phyloP scores from a whole-genome alignment of 2,113 vertebrate genomes.

The Crotalus tigris region DNA sequence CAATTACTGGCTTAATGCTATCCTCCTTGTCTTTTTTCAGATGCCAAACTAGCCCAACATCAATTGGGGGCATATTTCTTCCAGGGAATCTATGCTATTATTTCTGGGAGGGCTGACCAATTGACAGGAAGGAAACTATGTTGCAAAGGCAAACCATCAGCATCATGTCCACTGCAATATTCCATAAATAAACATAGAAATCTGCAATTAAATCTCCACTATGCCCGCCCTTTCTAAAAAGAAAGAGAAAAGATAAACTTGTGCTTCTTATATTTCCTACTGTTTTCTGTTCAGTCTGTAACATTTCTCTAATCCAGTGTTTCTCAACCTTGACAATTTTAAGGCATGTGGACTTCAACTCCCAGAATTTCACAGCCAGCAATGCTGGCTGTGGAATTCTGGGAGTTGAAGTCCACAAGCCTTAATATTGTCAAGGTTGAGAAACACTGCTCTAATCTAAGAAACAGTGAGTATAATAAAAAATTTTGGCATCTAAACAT shows the following conservation, averaged over 20 bases:
- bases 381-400: no score
- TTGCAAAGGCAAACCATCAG: constrained; percentile 26
- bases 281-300: background rate
- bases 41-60: constrained; percentile 70
- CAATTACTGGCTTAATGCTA: constrained; percentile 64
- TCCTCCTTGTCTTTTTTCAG: constrained; percentile 59
- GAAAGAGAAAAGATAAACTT: background rate
- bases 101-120: constrained; percentile 63
- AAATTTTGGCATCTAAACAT: background rate
- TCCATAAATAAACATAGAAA: constrained; percentile 73
- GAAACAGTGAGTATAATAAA: background rate
- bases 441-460: background rate
- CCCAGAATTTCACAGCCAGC: no score
- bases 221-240: background rate
- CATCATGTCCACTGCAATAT: constrained; percentile 36
- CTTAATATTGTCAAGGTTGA: no score
- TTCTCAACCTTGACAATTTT: no score
- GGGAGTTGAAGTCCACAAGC: no score
- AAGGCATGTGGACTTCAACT: no score
- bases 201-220: constrained; percentile 64
- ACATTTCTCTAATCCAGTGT: background rate
- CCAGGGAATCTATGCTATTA: constrained; percentile 66
- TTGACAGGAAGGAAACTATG: constrained; percentile 57
- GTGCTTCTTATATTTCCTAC: background rate
- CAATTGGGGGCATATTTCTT: constrained; percentile 71